Evolutionary conservation across 2,797 vertebrate species (phyloP).

Genomic region (Allobates femoralis): DNA sequence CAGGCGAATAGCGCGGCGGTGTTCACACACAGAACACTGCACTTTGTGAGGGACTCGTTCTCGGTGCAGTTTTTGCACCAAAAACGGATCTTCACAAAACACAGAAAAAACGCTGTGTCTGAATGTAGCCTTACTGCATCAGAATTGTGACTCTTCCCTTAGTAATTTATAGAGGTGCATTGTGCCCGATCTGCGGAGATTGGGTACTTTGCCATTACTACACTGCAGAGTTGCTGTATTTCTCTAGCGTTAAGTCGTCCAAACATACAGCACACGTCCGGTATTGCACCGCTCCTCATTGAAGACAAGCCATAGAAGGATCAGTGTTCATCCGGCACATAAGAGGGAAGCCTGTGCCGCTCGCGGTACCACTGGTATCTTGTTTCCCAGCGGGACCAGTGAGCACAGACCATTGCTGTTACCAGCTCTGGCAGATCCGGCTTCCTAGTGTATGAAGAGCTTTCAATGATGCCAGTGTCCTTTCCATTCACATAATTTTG

Average conservation of each 20-base stretch:
- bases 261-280: neutral
- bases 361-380: slow-evolving; percentile 17
- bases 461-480: slow-evolving; percentile 60
- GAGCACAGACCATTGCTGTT: slow-evolving; percentile 42
- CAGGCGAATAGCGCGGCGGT: too few relatives aligned
- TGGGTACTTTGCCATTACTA: neutral
- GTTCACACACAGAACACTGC: too few relatives aligned
- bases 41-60: too few relatives aligned
- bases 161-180: too few relatives aligned
- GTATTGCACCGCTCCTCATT: neutral
- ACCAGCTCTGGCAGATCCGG: neutral
- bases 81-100: too few relatives aligned
- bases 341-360: slow-evolving; percentile 4
- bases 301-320: neutral
- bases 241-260: neutral
- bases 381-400: slow-evolving; percentile 33
- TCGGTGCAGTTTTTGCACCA: too few relatives aligned
- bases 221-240: neutral
- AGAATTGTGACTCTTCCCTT: too few relatives aligned
- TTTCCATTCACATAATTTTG: slow-evolving; percentile 45
- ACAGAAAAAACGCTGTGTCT: too few relatives aligned
- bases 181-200: too few relatives aligned
- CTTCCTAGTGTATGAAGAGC: slow-evolving; percentile 15
- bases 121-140: too few relatives aligned
- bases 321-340: neutral